phyloP scores from a whole-genome alignment of 2,113 vertebrate genomes.

The Sinocyclocheilus maitianheensis region DNA sequence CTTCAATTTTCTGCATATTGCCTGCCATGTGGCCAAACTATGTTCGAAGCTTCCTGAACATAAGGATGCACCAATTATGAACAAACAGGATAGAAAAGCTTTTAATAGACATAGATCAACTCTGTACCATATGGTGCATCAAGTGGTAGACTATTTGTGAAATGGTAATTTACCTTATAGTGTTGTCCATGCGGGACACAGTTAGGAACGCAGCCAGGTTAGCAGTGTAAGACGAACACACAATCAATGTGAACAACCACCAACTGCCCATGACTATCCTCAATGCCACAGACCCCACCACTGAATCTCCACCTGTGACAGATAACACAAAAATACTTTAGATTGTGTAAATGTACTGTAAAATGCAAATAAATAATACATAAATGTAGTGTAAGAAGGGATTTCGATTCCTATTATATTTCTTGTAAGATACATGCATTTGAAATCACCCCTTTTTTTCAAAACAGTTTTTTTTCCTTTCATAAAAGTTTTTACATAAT shows the following conservation, averaged over 20 bases:
- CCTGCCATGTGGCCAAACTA: neutral
- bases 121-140: conserved; percentile 7
- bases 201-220: conserved; percentile 97
- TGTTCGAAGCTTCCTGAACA: neutral
- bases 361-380: neutral
- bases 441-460: neutral
- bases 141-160: conserved; percentile 14
- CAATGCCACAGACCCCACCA: conserved; percentile 87
- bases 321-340: neutral
- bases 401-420: no score
- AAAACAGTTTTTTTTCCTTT: neutral
- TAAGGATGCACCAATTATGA: neutral
- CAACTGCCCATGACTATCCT: conserved; percentile 98
- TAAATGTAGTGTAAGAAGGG: no score
- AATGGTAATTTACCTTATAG: conserved; percentile 76
- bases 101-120: neutral
- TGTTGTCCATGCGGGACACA: conserved; percentile 88
- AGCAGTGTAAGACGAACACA: conserved; percentile 96
- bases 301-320: conserved; percentile 82
- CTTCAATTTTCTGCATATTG: neutral
- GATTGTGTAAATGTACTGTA: neutral
- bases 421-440: no score
- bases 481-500: conserved; percentile 22
- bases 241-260: conserved; percentile 98
- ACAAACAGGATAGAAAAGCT: neutral